Percentiles rank a stretch among this genome's conserved stretches.
These are phyloP conservation scores for Calosoma granatense DNA, from an alignment of 1,140 invertebrate genomes.

Conservation along the genomic window DNA sequence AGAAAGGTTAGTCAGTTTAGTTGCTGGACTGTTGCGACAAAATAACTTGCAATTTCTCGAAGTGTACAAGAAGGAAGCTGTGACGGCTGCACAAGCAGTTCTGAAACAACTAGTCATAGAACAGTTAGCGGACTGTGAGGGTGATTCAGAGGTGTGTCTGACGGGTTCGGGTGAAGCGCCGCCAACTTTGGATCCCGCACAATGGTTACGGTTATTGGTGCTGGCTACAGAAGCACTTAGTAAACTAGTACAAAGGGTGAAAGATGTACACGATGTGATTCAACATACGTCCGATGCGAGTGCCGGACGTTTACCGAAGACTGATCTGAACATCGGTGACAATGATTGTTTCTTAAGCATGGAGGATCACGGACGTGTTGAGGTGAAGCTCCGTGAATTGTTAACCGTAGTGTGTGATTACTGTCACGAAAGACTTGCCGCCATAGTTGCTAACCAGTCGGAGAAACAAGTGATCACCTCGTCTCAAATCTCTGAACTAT, in stretches of 20 bases:
- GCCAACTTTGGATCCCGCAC: conserved; percentile 52
- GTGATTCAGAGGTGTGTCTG: conserved; percentile 49
- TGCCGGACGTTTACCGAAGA: conserved; percentile 35
- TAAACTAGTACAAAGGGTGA: conserved; percentile 47
- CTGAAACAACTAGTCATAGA: conserved; percentile 84
- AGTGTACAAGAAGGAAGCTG: conserved; percentile 78
- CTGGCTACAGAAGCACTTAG: conserved; percentile 59
- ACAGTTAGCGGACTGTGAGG: conserved; percentile 57
- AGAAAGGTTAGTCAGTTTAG: conserved; percentile 79
- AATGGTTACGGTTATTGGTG: conserved; percentile 71
- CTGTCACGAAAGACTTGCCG: conserved; percentile 82
- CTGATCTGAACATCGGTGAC: conserved; percentile 42
- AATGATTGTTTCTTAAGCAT: conserved; percentile 58
- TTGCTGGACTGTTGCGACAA: conserved; percentile 78
- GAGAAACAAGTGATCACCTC: conserved; percentile 57
- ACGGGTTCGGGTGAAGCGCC: conserved; percentile 58
- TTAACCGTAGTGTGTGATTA: conserved; percentile 76
- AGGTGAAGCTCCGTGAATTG: conserved; percentile 62
- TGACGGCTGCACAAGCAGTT: conserved; percentile 76
- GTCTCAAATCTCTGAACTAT: conserved; percentile 67
- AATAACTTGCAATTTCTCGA: conserved; percentile 83
- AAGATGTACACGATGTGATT: conserved; percentile 66
- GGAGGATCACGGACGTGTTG: conserved; percentile 57
- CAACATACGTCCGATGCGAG: conserved; percentile 49
- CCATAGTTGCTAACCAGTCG: conserved; percentile 67